phyloP scores from a whole-genome alignment of 1,140 invertebrate species.

The Drosophila sucinea region DNA sequence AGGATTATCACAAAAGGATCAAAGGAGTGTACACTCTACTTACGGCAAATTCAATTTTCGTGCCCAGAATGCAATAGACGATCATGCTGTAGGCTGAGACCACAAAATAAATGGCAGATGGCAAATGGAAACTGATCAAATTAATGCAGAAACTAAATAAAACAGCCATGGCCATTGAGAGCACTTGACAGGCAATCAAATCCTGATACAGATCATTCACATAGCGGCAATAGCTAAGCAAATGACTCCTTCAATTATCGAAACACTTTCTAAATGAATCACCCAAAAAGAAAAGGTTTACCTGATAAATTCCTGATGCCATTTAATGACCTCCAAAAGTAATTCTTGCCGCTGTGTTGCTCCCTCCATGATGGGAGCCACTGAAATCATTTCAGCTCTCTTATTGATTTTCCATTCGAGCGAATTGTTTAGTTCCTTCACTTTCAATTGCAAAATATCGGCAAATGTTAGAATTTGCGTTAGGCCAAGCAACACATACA shows the following conservation, averaged over 20 bases:
- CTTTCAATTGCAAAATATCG: constrained; percentile 51
- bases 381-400: background rate
- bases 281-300: constrained; percentile 1
- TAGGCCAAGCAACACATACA: constrained; percentile 44
- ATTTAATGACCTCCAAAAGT: constrained; percentile 55
- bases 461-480: constrained; percentile 54
- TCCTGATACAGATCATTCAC: constrained; percentile 52
- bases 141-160: constrained; percentile 51
- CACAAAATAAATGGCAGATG: constrained; percentile 47
- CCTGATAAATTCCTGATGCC: constrained; percentile 66
- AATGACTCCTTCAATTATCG: too few species aligned
- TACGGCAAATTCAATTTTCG: constrained; percentile 60
- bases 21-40: background rate
- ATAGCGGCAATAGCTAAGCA: constrained; percentile 42
- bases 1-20: background rate
- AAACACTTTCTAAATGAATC: too few species aligned
- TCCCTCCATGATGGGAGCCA: constrained; percentile 5
- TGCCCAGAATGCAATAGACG: constrained; percentile 63
- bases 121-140: constrained; percentile 46
- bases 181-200: constrained; percentile 54
- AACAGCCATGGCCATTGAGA: constrained; percentile 45
- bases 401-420: constrained; percentile 25
- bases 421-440: constrained; percentile 25
- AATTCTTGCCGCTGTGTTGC: constrained; percentile 1
- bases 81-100: constrained; percentile 58